Base-by-base conservation (phyloP, 2,113 vertebrate genomes). In the Bos indicus region DNA sequence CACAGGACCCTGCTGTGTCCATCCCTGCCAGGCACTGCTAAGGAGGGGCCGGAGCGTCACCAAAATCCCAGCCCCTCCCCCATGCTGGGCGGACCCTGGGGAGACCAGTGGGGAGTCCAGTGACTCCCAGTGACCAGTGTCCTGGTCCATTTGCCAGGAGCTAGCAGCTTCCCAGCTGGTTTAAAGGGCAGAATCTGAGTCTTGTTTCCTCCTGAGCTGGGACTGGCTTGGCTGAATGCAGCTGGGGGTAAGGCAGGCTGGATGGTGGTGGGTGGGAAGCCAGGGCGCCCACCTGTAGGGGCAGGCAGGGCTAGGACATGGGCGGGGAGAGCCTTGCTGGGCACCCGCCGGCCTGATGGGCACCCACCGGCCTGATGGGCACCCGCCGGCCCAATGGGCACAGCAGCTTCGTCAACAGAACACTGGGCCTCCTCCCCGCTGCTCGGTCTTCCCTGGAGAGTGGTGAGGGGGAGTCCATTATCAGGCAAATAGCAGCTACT, bases 401-500 rank as follows among this genome's bases (percentile, higher is more conserved):
- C 2, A 9, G 52, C 10, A 21, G 54, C n/a, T 3, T 92, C 54
- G 17, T 59, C 54, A 57, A 3, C 40, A 83, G 81, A 88, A 62
- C 51, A 11, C 74, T 4, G 0, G 2, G 82, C 54, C 78, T 80
- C 95, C 92, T 81, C 91, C 83, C 52, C 0, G 0, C 33, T 16
- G 28, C 30, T 46, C 8, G 0, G 36, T 40, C 28, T 90, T 85
- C 91, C 83, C 52, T 5, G 0, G 95, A 89, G 91, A 94, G 97
- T 1, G 2, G 77, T 4, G 88, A 91, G 67, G 51, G 88, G 59
- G 93, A 94, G 96, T 96, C 97, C 95, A 97, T 98, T 98, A 97
- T 96, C 86, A 25, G 83, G 91, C 96, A 86, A 94, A 97, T 19
- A 97, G 97, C 95, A 98, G 93, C 97, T 95, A 59, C 89, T 81